Conservation (phyloP, 2,888 invertebrate species). For the Corythucha ciliata region DNA sequence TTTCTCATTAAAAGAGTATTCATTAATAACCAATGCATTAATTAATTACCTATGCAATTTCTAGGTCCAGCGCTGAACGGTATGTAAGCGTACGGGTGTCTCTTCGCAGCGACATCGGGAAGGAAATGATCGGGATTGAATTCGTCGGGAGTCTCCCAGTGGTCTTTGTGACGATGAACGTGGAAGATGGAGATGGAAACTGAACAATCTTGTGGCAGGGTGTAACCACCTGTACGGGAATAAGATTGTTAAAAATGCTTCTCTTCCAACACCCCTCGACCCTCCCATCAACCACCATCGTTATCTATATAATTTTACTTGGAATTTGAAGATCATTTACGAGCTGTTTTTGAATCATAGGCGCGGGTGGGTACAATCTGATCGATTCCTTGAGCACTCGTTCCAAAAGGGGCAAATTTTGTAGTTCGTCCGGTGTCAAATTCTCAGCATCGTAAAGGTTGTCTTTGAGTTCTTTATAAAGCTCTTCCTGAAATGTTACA, state of each 20-base stretch:
- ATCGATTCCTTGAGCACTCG: not conserved
- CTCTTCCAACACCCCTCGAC: too few species aligned
- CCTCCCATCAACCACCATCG: too few species aligned
- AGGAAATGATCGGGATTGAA: constrained; percentile 1
- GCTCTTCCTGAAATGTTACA: too few species aligned
- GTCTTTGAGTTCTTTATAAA: not conserved
- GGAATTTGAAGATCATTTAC: constrained; percentile 2
- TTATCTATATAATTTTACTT: constrained; percentile 9
- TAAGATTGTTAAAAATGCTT: too few species aligned
- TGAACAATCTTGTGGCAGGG: not conserved
- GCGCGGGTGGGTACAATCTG: constrained; percentile 5
- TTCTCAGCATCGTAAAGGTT: not conserved
- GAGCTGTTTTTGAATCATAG: not conserved
- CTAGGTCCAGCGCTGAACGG: constrained; percentile 7
- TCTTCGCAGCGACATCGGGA: not conserved
- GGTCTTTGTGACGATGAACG: not conserved
- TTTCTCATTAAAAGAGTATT: too few species aligned
- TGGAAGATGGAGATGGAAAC: not conserved
- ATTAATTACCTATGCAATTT: constrained; percentile 12
- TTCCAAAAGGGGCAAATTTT: constrained; percentile 7
- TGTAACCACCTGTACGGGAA: not conserved
- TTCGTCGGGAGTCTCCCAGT: not conserved
- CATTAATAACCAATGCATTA: too few species aligned
- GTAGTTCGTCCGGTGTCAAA: not conserved
- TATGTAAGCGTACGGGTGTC: constrained; percentile 10